A percentile compares a stretch with the other conserved stretches of the same genome.
Conservation (phyloP, 2,797 vertebrate genomes). For the Fratercula arctica region DNA sequence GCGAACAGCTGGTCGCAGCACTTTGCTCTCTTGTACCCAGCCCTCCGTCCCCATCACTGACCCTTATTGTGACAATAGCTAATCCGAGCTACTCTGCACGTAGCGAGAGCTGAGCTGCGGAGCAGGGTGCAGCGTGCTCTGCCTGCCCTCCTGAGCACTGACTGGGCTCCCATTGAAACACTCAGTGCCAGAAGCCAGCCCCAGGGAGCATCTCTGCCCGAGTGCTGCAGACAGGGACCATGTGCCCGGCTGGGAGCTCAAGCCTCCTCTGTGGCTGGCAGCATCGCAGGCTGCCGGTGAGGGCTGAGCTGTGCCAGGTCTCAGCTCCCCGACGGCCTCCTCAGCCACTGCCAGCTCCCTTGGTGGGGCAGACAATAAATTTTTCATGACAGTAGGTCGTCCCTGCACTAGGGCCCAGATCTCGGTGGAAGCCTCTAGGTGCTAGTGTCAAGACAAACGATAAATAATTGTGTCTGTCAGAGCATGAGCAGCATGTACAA, state of each 20-base stretch:
- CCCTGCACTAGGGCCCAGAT: not conserved
- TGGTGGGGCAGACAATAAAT: not conserved
- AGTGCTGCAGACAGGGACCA: rapidly evolving
- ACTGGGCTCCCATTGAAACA: rapidly evolving
- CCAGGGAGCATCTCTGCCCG: not conserved
- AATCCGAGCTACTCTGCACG: rapidly evolving
- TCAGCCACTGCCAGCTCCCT: not conserved
- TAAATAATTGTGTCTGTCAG: not conserved
- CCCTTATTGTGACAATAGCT: rapidly evolving
- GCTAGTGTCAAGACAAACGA: not conserved
- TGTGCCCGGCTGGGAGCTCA: not conserved
- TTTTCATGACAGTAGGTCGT: not conserved
- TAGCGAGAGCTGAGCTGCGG: not conserved
- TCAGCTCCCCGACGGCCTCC: not conserved
- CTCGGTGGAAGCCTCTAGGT: not conserved
- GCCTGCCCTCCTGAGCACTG: rapidly evolving
- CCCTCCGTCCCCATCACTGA: not conserved
- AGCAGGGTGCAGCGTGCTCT: rapidly evolving
- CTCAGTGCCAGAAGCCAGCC: rapidly evolving
- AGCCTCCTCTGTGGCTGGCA: not conserved
- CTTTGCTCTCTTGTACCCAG: not conserved
- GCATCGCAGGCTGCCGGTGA: not conserved
- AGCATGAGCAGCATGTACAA: not conserved
- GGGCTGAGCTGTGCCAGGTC: not conserved
- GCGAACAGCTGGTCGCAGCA: not conserved